These are phyloP conservation scores for Acromyrmex echinatior DNA, from an alignment of 1,140 invertebrate genomes.

Conservation along the genomic window DNA sequence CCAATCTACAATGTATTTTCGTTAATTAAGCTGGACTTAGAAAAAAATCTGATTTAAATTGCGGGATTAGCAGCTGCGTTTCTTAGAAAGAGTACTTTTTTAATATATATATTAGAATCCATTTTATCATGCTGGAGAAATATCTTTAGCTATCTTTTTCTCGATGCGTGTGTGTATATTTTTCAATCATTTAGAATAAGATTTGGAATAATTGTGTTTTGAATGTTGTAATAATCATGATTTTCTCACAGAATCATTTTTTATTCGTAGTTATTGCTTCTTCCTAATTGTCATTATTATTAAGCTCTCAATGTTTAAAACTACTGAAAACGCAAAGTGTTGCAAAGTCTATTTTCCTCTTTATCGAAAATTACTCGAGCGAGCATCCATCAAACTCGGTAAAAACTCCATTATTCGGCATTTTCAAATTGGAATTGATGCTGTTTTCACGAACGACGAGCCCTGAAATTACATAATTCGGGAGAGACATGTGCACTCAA, in stretches of 20 bases:
- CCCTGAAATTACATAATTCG: conserved; percentile 21
- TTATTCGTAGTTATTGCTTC: background rate
- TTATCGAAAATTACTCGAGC: background rate
- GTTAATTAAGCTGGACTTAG: conserved; percentile 3
- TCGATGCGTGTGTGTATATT: background rate
- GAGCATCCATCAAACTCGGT: background rate
- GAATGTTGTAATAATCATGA: conserved; percentile 16
- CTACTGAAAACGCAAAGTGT: background rate
- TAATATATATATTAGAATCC: conserved; percentile 27
- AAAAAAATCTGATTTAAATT: background rate
- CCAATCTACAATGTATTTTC: background rate
- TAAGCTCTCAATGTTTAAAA: background rate
- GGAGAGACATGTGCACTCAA: background rate
- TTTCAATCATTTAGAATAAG: conserved; percentile 18
- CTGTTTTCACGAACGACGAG: background rate
- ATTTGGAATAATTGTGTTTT: background rate
- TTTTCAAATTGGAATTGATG: background rate
- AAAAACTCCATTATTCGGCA: background rate
- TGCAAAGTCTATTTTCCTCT: background rate
- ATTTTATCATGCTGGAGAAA: background rate
- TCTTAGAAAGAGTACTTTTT: background rate
- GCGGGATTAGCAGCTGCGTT: background rate
- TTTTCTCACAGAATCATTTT: background rate
- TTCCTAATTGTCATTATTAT: background rate
- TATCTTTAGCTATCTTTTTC: background rate